Conservation (phyloP, 2,113 vertebrate species). For the Prinia subflava region DNA sequence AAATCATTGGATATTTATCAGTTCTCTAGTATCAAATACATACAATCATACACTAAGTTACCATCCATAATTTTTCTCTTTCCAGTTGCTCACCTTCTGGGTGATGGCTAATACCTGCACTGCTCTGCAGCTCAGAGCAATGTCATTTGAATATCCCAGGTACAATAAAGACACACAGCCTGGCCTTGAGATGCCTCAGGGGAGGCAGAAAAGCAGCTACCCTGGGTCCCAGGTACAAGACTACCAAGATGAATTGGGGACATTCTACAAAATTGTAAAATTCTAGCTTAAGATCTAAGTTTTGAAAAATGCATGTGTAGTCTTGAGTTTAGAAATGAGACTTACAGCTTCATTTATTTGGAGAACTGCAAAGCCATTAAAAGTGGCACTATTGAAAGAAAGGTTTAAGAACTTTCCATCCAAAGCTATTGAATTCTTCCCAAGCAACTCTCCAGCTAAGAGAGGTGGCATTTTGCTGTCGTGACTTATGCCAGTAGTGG, state of each 20-base stretch:
- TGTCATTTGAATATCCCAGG: accelerated
- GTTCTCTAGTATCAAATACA: neutral
- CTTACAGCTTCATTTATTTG: neutral
- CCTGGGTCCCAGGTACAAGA: neutral
- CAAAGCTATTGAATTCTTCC: neutral
- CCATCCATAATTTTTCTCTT: neutral
- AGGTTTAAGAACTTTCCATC: neutral
- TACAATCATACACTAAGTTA: neutral
- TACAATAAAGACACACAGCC: neutral
- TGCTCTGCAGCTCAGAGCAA: neutral
- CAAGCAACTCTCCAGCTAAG: neutral
- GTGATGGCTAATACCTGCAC: neutral
- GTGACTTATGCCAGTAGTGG: neutral
- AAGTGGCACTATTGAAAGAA: neutral
- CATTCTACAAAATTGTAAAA: neutral
- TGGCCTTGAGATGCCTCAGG: neutral
- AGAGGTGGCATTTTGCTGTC: neutral
- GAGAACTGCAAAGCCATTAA: neutral
- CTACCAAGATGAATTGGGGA: neutral
- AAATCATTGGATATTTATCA: neutral
- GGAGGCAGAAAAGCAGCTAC: neutral
- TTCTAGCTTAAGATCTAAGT: neutral
- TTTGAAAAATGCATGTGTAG: neutral
- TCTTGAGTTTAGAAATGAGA: neutral
- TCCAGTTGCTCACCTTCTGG: neutral